phyloP scores from a whole-genome alignment of 2,113 vertebrate genomes.

The Ellobius talpinus region DNA sequence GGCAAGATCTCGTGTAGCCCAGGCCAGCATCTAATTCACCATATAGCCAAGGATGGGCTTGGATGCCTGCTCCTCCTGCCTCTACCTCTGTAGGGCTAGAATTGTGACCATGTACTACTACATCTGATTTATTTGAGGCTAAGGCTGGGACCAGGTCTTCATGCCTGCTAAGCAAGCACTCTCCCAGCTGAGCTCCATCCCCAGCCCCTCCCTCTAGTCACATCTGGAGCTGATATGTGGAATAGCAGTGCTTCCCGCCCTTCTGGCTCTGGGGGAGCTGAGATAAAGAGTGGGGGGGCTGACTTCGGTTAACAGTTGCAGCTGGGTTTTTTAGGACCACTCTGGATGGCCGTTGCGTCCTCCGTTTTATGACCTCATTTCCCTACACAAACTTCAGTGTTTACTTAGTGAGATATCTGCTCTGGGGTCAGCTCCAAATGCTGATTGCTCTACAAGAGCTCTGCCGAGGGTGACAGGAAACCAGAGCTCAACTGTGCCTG shows the following conservation, averaged over 20 bases:
- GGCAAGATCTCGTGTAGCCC: not conserved
- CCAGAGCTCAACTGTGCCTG: constrained; percentile 89
- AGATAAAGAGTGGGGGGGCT: constrained; percentile 76
- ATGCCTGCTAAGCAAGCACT: not conserved
- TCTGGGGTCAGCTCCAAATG: constrained; percentile 93
- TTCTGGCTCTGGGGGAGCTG: not conserved
- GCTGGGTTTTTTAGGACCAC: constrained; percentile 84
- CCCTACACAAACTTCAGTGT: constrained; percentile 88
- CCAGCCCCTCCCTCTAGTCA: not conserved
- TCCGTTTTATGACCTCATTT: constrained; percentile 89
- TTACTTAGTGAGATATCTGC: constrained; percentile 93
- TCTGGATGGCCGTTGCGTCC: constrained; percentile 86
- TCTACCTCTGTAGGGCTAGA: not conserved
- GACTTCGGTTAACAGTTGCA: constrained; percentile 80
- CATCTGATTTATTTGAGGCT: not conserved
- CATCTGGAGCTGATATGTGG: constrained; percentile 10
- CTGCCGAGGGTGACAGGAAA: constrained; percentile 86
- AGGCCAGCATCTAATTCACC: not conserved
- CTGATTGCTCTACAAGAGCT: constrained; percentile 94
- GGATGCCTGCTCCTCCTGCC: not conserved
- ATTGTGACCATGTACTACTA: no score
- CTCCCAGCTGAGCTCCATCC: not conserved
- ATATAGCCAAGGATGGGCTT: not conserved
- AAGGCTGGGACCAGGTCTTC: not conserved
- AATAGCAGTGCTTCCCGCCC: constrained; percentile 30